Percentiles rank a stretch among this genome's conserved stretches.
Evolutionary conservation across 2,797 vertebrate species (phyloP).

Genomic region (Smutsia temminckii): DNA sequence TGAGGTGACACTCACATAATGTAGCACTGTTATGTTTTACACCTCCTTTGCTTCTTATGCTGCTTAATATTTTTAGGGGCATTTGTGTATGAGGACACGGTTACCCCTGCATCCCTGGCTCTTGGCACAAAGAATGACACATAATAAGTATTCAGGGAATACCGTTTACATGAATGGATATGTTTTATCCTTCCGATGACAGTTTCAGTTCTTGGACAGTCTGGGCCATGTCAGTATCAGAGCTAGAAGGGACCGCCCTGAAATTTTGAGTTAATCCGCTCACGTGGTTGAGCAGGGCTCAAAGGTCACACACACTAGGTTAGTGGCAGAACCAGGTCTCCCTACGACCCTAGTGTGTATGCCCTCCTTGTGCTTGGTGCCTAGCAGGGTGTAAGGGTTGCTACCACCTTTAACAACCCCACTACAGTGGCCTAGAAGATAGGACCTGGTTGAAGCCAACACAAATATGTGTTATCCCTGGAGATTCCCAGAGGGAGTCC

Average conservation of each 20-base stretch:
- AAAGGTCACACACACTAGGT: not conserved
- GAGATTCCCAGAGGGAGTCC: not conserved
- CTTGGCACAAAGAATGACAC: not conserved
- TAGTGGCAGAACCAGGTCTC: not conserved
- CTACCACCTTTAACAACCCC: not conserved
- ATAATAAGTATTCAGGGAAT: not conserved
- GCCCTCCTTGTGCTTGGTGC: not conserved
- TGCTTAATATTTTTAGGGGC: not conserved
- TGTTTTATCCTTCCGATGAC: not conserved
- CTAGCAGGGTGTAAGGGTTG: not conserved
- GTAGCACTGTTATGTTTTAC: not conserved
- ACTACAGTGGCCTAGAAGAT: not conserved
- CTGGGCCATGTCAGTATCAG: not conserved
- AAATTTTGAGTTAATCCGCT: not conserved
- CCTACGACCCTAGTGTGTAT: accelerated
- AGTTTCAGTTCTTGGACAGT: not conserved
- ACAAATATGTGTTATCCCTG: not conserved
- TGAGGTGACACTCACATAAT: not conserved
- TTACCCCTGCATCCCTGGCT: not conserved
- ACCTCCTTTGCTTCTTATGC: not conserved
- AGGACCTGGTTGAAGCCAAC: not conserved
- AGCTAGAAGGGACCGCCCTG: not conserved
- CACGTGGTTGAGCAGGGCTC: not conserved
- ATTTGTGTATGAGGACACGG: not conserved
- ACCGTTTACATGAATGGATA: not conserved